Percentiles rank a stretch among this genome's conserved stretches.
phyloP scores from a whole-genome alignment of 2,888 invertebrate genomes.

The Lypha dubia region DNA sequence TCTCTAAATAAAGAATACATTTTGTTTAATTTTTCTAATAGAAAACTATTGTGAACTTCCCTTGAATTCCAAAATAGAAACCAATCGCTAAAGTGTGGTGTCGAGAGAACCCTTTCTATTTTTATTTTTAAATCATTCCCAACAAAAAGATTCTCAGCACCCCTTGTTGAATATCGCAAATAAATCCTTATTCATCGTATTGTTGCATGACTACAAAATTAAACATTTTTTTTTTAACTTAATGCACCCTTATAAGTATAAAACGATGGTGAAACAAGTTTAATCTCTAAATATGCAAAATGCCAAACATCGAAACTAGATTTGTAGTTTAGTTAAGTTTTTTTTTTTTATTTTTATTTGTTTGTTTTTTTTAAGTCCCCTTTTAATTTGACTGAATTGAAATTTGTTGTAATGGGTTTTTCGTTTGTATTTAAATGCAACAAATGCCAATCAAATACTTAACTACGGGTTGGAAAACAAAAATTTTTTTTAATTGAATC shows the following conservation, averaged over 20 bases:
- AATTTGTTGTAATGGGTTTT: slow-evolving; percentile 45
- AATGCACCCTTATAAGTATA: slow-evolving; percentile 21
- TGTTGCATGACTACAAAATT: not conserved
- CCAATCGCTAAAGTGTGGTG: not conserved
- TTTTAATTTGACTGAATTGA: slow-evolving; percentile 14
- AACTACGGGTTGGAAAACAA: slow-evolving; percentile 49
- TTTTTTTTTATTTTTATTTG: too few relatives aligned
- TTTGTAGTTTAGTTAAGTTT: slow-evolving; percentile 24
- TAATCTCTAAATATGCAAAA: slow-evolving; percentile 42
- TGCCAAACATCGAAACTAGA: slow-evolving; percentile 34
- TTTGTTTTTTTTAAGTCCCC: slow-evolving; percentile 13
- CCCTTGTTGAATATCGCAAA: slow-evolving; percentile 26
- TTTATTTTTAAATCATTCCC: not conserved
- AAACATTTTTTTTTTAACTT: slow-evolving; percentile 1
- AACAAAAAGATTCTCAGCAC: slow-evolving; percentile 15
- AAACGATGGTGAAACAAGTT: slow-evolving; percentile 38
- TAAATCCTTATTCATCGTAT: slow-evolving; percentile 8
- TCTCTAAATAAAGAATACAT: too few relatives aligned
- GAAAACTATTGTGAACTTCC: not conserved
- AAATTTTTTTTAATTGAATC: slow-evolving; percentile 3
- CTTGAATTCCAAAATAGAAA: not conserved
- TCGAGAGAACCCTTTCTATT: not conserved
- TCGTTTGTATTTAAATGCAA: slow-evolving; percentile 53
- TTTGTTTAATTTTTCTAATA: too few relatives aligned
- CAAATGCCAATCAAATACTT: slow-evolving; percentile 70